phyloP scores from a whole-genome alignment of 2,113 vertebrate species.

The Mormyrus lacerda region DNA sequence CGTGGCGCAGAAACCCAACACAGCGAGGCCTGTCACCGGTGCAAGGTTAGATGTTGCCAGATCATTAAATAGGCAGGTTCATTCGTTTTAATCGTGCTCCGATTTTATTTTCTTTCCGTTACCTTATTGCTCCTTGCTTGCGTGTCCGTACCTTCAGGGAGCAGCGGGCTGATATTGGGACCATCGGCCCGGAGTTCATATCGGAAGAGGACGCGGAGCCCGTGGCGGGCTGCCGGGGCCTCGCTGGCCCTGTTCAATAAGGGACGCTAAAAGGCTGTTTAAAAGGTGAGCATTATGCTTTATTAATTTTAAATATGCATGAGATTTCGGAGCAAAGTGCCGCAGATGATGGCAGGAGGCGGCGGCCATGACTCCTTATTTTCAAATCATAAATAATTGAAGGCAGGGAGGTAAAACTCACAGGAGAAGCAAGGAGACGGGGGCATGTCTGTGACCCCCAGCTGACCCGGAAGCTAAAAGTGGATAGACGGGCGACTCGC shows the following conservation, averaged over 20 bases:
- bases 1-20: background rate
- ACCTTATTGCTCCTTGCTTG: constrained; percentile 1
- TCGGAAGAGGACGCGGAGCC: background rate
- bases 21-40: background rate
- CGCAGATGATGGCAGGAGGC: constrained; percentile 53
- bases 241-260: constrained; percentile 19
- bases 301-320: constrained; percentile 72
- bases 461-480: constrained; percentile 40
- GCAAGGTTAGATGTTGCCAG: constrained; percentile 11
- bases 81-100: constrained; percentile 7
- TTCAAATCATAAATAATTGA: constrained; percentile 62
- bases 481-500: constrained; percentile 3
- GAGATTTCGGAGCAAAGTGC: constrained; percentile 63
- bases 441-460: constrained; percentile 51
- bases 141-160: background rate
- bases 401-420: constrained; percentile 31
- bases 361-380: constrained; percentile 61
- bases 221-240: background rate
- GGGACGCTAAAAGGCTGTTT: constrained; percentile 46
- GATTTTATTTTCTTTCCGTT: constrained; percentile 1
- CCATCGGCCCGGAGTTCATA: constrained; percentile 11
- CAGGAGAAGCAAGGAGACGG: constrained; percentile 31
- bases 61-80: background rate
- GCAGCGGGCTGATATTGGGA: background rate
- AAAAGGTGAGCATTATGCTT: constrained; percentile 63